Conservation (phyloP, 2,113 vertebrate species). For the Nycticryphes semicollaris region DNA sequence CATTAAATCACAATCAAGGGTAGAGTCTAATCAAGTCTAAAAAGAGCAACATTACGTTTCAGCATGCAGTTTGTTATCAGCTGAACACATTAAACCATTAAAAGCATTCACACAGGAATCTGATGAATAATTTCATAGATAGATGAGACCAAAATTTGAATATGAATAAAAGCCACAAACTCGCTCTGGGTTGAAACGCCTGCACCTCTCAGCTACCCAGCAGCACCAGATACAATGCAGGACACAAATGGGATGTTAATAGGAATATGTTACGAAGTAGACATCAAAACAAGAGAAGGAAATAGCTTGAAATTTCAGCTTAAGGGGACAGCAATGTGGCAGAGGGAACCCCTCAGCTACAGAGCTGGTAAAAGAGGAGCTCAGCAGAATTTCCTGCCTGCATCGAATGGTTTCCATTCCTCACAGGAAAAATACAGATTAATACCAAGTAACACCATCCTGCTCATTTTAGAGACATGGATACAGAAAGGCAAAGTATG, state of each 20-base stretch:
- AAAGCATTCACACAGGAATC: neutral
- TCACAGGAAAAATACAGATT: neutral
- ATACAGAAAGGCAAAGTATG: neutral
- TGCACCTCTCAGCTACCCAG: neutral
- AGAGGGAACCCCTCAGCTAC: neutral
- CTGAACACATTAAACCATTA: slow-evolving; percentile 36
- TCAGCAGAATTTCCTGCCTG: neutral
- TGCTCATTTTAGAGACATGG: neutral
- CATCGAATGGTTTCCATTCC: neutral
- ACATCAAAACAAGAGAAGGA: neutral
- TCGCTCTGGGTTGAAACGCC: neutral
- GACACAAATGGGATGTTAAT: neutral
- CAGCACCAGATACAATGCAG: neutral
- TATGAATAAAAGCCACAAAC: slow-evolving; percentile 52
- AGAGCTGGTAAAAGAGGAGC: neutral
- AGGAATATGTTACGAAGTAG: neutral
- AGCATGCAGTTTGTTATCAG: slow-evolving; percentile 41
- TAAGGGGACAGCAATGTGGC: neutral
- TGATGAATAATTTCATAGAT: slow-evolving; percentile 24
- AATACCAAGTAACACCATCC: neutral
- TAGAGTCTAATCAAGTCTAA: slow-evolving; percentile 4
- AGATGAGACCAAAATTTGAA: slow-evolving; percentile 42
- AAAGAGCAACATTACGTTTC: slow-evolving; percentile 5
- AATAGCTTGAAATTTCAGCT: neutral
- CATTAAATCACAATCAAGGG: slow-evolving; percentile 47